Percentiles rank a stretch among this genome's conserved stretches.
These are phyloP conservation scores for Pristionchus japonicus DNA, from an alignment of 2,888 invertebrate genomes.

Conservation along the genomic window DNA sequence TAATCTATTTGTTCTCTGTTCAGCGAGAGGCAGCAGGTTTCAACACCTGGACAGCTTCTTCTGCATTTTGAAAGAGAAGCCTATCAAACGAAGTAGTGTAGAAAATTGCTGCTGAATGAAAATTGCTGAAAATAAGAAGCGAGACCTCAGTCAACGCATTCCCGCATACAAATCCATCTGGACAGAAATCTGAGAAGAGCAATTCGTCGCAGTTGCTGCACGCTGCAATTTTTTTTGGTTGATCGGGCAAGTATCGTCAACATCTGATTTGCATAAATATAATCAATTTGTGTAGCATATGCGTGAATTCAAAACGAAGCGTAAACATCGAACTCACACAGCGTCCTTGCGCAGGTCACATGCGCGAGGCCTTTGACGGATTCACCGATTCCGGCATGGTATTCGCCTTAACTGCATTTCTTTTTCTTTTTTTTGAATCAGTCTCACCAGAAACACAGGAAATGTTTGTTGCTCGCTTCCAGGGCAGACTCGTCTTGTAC, in stretches of 20 bases:
- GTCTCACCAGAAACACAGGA: background rate
- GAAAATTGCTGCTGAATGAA: too few relatives aligned
- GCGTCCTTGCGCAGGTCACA: background rate
- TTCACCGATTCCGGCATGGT: background rate
- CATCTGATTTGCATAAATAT: too few relatives aligned
- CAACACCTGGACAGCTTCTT: too few relatives aligned
- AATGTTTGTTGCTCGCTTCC: background rate
- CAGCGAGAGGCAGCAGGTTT: too few relatives aligned
- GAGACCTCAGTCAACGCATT: background rate
- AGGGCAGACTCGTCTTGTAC: background rate
- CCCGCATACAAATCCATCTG: background rate
- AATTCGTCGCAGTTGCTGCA: slow-evolving; percentile 1
- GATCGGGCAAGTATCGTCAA: background rate
- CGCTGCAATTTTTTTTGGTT: background rate
- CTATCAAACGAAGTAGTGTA: too few relatives aligned
- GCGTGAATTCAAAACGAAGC: too few relatives aligned
- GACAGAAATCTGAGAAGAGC: background rate
- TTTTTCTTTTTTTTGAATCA: too few relatives aligned
- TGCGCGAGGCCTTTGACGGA: background rate
- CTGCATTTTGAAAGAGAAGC: too few relatives aligned
- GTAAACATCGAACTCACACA: too few relatives aligned
- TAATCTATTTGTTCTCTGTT: too few relatives aligned
- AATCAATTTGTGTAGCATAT: too few relatives aligned
- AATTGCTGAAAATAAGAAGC: too few relatives aligned
- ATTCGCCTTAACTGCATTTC: background rate